Conservation (phyloP, 2,888 invertebrate genomes). For the Timandra comae region DNA sequence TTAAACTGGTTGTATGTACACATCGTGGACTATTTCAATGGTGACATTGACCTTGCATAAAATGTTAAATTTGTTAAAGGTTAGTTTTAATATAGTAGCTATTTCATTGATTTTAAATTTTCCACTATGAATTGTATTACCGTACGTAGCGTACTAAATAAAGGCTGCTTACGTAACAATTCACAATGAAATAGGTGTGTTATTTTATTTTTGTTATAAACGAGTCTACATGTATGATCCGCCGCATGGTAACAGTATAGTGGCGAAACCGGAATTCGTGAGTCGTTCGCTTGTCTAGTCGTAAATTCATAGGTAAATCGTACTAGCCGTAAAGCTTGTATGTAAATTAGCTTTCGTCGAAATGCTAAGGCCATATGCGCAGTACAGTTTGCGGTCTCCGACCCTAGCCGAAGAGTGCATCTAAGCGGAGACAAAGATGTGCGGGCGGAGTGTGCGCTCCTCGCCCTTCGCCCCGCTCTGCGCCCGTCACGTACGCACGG, state of each 20-base stretch:
- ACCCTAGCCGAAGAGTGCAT: conserved; percentile 51
- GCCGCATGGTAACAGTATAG: conserved; percentile 55
- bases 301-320: conserved; percentile 31
- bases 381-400: conserved; percentile 44
- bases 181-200: conserved; percentile 39
- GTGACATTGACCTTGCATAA: no score
- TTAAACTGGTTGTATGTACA: background rate
- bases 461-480: conserved; percentile 38
- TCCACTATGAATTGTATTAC: no score
- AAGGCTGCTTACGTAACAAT: conserved; percentile 14
- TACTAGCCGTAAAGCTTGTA: conserved; percentile 35
- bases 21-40: background rate
- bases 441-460: conserved; percentile 43
- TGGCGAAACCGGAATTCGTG: conserved; percentile 57
- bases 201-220: conserved; percentile 39
- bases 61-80: no score
- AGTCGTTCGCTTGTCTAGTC: conserved; percentile 38
- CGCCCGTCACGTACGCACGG: conserved; percentile 61
- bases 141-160: no score
- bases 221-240: conserved; percentile 33
- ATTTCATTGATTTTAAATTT: no score
- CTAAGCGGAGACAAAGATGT: conserved; percentile 45
- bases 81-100: no score
- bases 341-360: conserved; percentile 39
- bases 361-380: conserved; percentile 31